Percentiles rank a stretch among this genome's conserved stretches.
Conservation (phyloP, 1,140 invertebrate species). For the Prorops nasuta region DNA sequence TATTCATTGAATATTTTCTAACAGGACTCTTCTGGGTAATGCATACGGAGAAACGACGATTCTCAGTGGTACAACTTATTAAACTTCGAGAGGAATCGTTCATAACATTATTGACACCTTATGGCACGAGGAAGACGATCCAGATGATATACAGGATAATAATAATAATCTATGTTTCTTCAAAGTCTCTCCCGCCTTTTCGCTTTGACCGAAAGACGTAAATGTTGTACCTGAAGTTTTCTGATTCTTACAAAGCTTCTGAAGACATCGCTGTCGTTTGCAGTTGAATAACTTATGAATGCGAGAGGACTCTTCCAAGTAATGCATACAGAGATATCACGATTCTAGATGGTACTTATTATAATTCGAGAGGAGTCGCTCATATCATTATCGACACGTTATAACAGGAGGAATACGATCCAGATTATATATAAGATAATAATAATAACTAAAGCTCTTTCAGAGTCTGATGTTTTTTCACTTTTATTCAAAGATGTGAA, state of each 20-base stretch:
- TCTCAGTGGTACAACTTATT: constrained; percentile 34
- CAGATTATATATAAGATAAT: constrained; percentile 34
- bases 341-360: constrained; percentile 34
- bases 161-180: constrained; percentile 60
- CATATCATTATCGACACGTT: constrained; percentile 33
- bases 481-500: constrained; percentile 10
- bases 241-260: neutral
- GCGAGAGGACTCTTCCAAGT: too few relatives aligned
- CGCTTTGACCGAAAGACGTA: constrained; percentile 9
- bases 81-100: constrained; percentile 36
- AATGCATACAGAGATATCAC: constrained; percentile 12
- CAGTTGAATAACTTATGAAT: too few relatives aligned
- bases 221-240: constrained; percentile 19
- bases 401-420: constrained; percentile 47
- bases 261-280: constrained; percentile 18
- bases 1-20: too few relatives aligned
- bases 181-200: constrained; percentile 32
- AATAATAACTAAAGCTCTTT: constrained; percentile 60
- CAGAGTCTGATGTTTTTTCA: constrained; percentile 31
- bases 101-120: constrained; percentile 33
- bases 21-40: too few relatives aligned
- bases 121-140: constrained; percentile 46
- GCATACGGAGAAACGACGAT: constrained; percentile 19
- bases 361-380: constrained; percentile 36
- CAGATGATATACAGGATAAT: constrained; percentile 34